Percentiles rank a stretch among this genome's conserved stretches.
phyloP scores from a whole-genome alignment of 2,888 invertebrate genomes.

The Tetanocera ferruginea region DNA sequence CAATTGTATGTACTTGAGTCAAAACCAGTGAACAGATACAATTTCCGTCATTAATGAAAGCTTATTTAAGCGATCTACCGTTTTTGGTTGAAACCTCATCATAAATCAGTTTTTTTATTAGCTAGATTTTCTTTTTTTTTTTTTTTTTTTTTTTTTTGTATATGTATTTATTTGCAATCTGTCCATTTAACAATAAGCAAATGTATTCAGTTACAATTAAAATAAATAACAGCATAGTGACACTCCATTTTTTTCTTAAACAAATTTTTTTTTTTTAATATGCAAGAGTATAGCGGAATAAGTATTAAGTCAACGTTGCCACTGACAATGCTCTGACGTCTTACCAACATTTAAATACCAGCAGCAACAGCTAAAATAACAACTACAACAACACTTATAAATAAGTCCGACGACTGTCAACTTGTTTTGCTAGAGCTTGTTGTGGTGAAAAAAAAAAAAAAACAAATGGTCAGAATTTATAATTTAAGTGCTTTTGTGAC shows the following conservation, averaged over 20 bases:
- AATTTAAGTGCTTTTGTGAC: neutral
- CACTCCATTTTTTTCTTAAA: neutral
- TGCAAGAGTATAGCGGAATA: neutral
- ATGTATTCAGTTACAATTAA: too few relatives aligned
- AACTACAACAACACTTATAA: neutral
- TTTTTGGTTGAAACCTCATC: conserved; percentile 43
- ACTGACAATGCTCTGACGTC: too few relatives aligned
- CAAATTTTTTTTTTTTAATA: neutral
- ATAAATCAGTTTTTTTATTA: conserved; percentile 41
- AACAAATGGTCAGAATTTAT: neutral
- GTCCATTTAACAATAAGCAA: too few relatives aligned
- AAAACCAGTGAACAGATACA: too few relatives aligned
- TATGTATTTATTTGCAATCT: too few relatives aligned
- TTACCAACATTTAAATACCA: too few relatives aligned
- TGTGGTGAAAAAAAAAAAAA: neutral
- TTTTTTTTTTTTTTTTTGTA: neutral
- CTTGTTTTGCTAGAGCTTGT: neutral
- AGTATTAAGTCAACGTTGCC: too few relatives aligned
- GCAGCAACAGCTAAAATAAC: too few relatives aligned
- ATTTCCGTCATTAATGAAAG: neutral
- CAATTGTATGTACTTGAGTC: neutral
- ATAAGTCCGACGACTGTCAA: neutral
- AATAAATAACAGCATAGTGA: too few relatives aligned
- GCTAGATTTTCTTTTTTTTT: neutral
- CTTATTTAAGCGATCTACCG: conserved; percentile 41